phyloP scores from a whole-genome alignment of 2,888 invertebrate genomes.

The Acanthosepion esculentum region DNA sequence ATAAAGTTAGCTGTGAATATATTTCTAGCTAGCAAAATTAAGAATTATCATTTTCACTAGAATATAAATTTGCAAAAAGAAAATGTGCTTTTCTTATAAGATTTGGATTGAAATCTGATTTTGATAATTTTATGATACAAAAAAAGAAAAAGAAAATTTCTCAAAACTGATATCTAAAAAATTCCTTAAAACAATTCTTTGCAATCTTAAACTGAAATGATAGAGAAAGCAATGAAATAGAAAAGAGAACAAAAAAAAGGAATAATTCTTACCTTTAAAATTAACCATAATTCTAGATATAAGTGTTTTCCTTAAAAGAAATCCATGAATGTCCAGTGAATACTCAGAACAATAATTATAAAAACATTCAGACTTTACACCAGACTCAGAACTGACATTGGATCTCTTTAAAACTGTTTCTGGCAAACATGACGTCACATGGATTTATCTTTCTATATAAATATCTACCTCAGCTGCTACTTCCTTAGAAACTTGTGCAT shows the following conservation, averaged over 20 bases:
- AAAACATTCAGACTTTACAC: background rate
- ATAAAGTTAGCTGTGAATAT: no score
- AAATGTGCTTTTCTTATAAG: no score
- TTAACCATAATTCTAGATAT: background rate
- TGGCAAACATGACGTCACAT: background rate
- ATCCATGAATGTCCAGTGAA: background rate
- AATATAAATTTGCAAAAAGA: no score
- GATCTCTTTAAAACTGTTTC: background rate
- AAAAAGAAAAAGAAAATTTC: no score
- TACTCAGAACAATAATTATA: background rate
- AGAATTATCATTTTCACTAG: no score
- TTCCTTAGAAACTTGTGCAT: background rate
- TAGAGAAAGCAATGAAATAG: background rate
- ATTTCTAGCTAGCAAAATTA: no score
- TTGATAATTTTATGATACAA: no score
- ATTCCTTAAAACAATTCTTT: background rate
- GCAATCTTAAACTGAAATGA: background rate
- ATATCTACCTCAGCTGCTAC: background rate
- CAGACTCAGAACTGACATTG: background rate
- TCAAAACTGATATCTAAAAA: no score
- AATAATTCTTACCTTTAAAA: background rate
- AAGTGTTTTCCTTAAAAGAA: background rate
- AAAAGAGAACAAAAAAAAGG: background rate
- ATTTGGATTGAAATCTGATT: no score
- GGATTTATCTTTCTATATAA: background rate